A percentile compares a stretch with the other conserved stretches of the same genome.
phyloP scores from a whole-genome alignment of 1,140 invertebrate species.

The Cylas formicarius region DNA sequence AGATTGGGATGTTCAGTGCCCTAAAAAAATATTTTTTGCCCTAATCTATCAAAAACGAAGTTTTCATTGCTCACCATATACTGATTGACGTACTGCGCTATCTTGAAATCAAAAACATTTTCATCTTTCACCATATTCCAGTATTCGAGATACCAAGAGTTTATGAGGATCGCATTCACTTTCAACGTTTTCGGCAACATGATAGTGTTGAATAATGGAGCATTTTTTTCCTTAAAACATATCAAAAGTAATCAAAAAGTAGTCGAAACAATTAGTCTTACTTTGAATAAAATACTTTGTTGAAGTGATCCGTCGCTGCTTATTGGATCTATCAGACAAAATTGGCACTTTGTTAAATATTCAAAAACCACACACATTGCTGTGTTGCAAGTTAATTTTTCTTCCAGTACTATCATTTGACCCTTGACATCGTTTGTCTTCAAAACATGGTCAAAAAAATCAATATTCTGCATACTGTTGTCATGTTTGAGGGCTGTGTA shows the following conservation, averaged over 20 bases:
- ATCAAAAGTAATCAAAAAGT: constrained; percentile 2
- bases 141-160: constrained; percentile 21
- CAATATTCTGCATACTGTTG: constrained; percentile 35
- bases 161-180: constrained; percentile 20
- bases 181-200: constrained; percentile 15
- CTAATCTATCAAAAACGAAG: not conserved
- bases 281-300: constrained; percentile 32
- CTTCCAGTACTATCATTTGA: constrained; percentile 34
- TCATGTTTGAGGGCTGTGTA: constrained; percentile 27
- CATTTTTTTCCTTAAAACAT: constrained; percentile 15
- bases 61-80: constrained; percentile 22
- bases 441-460: constrained; percentile 42
- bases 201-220: constrained; percentile 13
- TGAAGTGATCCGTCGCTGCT: constrained; percentile 22
- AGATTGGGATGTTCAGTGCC: constrained; percentile 27
- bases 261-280: constrained; percentile 10
- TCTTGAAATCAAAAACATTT: constrained; percentile 27
- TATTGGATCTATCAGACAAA: constrained; percentile 17
- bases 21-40: constrained; percentile 16
- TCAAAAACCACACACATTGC: constrained; percentile 12
- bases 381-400: constrained; percentile 10
- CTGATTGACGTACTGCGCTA: constrained; percentile 25
- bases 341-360: constrained; percentile 13
- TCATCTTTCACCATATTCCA: constrained; percentile 26
- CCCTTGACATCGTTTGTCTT: constrained; percentile 38